phyloP scores from a whole-genome alignment of 1,140 invertebrate species.

The Heterodera carotae region DNA sequence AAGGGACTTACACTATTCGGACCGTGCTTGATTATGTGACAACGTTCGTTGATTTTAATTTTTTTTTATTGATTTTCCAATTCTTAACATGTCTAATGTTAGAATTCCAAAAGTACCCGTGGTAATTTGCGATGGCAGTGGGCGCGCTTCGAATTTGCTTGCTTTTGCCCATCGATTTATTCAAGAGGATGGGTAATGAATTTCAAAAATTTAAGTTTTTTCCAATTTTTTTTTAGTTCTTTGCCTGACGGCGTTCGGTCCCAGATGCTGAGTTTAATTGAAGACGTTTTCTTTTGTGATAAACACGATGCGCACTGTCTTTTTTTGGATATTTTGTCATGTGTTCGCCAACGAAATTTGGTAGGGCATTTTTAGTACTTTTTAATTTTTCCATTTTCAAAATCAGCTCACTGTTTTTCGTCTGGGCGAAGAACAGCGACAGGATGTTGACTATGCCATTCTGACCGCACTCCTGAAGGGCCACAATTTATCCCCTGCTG shows the following conservation, averaged over 20 bases:
- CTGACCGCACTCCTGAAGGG: conserved; percentile 63
- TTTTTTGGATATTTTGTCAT: conserved; percentile 38
- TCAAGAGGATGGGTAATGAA: conserved; percentile 58
- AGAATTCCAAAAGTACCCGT: conserved; percentile 82
- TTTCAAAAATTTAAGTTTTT: neutral
- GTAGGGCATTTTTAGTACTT: neutral
- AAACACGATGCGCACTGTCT: conserved; percentile 33
- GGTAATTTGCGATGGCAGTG: conserved; percentile 91
- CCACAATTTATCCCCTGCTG: conserved; percentile 59
- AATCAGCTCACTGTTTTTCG: conserved; percentile 59
- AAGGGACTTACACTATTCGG: conserved; percentile 85
- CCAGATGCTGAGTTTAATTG: conserved; percentile 35
- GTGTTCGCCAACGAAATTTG: conserved; percentile 32
- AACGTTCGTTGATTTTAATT: conserved; percentile 26
- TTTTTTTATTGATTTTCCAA: too few species aligned
- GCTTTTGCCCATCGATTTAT: conserved; percentile 86
- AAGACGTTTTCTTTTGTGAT: conserved; percentile 33
- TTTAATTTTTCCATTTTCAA: neutral
- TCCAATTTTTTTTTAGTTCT: too few species aligned
- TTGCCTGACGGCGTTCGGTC: conserved; percentile 34
- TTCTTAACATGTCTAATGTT: conserved; percentile 23
- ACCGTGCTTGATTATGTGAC: conserved; percentile 96
- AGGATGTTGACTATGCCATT: conserved; percentile 63
- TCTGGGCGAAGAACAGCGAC: conserved; percentile 54
- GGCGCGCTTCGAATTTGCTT: conserved; percentile 83